Evolutionary conservation across 2,113 vertebrate genomes (phyloP).

Genomic region (Tupaia chinensis): DNA sequence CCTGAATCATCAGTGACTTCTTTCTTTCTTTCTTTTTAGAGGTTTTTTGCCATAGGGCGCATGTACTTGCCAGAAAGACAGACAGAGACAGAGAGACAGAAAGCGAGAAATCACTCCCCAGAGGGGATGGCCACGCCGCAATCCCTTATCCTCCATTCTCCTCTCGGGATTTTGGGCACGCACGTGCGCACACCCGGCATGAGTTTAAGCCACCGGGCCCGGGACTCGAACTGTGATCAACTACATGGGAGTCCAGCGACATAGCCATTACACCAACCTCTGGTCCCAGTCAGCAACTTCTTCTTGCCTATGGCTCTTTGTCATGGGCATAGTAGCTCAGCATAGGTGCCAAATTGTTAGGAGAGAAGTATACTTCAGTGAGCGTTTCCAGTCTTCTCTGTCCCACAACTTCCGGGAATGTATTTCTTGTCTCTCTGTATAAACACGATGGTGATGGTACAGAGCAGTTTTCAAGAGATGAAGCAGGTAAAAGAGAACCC

Average conservation of each 20-base stretch:
- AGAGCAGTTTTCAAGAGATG: not conserved
- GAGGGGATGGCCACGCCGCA: too few relatives aligned
- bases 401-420: not conserved
- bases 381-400: not conserved
- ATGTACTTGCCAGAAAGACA: too few relatives aligned
- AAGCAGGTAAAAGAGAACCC: constrained; percentile 3
- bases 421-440: not conserved
- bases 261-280: too few relatives aligned
- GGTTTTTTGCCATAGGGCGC: too few relatives aligned
- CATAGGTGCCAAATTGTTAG: not conserved
- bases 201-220: too few relatives aligned
- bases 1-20: constrained; percentile 38
- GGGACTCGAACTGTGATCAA: too few relatives aligned
- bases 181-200: too few relatives aligned
- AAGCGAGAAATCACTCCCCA: too few relatives aligned
- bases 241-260: too few relatives aligned
- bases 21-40: not conserved
- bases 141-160: too few relatives aligned
- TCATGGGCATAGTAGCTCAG: not conserved
- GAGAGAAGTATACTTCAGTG: not conserved
- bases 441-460: not conserved
- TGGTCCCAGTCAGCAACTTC: not conserved
- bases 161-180: too few relatives aligned
- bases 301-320: constrained; percentile 9
- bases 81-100: too few relatives aligned